phyloP scores from a whole-genome alignment of 2,888 invertebrate genomes.

The Diadromus collaris region DNA sequence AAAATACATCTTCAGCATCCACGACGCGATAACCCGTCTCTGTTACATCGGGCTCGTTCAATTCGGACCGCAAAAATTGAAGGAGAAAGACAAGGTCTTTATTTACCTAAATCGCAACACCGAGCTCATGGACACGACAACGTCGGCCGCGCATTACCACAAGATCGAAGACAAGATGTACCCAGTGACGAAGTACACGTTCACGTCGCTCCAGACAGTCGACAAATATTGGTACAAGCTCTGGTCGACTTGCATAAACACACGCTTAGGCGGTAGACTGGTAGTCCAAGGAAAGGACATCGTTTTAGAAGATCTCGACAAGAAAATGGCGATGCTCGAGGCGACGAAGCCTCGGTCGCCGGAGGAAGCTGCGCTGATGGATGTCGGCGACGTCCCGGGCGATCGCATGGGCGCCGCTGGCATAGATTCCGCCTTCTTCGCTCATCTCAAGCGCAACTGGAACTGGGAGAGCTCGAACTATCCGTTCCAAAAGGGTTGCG shows the following conservation, averaged over 20 bases:
- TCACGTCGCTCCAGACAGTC: constrained; percentile 82
- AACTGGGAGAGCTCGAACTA: constrained; percentile 78
- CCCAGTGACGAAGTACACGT: constrained; percentile 81
- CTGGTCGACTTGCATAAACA: constrained; percentile 85
- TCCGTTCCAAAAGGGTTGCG: constrained; percentile 33
- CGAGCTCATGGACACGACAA: constrained; percentile 85
- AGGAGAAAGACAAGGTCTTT: constrained; percentile 87
- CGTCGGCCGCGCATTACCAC: constrained; percentile 84
- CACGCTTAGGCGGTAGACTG: constrained; percentile 82
- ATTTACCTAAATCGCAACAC: constrained; percentile 85
- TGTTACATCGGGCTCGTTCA: constrained; percentile 87
- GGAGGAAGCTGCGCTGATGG: constrained; percentile 80
- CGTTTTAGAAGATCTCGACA: constrained; percentile 80
- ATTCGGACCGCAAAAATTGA: constrained; percentile 84
- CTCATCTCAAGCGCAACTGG: constrained; percentile 86
- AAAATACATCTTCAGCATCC: constrained; percentile 83
- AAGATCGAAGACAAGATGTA: constrained; percentile 84
- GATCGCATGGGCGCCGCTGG: constrained; percentile 88
- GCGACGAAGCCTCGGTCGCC: constrained; percentile 79
- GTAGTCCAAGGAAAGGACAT: constrained; percentile 80
- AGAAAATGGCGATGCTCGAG: constrained; percentile 81
- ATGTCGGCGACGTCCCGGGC: constrained; percentile 86
- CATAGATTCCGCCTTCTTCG: constrained; percentile 86
- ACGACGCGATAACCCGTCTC: constrained; percentile 82
- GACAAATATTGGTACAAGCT: constrained; percentile 87